Base-by-base conservation (phyloP, 2,113 vertebrate genomes). In the Manacus vitellinus region DNA sequence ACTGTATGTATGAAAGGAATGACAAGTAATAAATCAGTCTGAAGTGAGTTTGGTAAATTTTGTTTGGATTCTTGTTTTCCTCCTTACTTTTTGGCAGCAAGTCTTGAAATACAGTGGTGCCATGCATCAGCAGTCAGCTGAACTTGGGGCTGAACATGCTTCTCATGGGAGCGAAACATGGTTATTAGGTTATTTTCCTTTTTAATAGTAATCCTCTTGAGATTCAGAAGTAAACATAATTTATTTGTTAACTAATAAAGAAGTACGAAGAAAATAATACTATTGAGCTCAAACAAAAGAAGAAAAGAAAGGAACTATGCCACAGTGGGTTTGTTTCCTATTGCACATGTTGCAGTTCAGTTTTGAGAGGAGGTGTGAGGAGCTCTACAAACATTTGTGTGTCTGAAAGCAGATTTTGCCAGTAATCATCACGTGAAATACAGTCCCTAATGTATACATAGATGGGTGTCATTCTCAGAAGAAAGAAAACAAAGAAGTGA, bases 331-430 rank as follows among this genome's bases (percentile, higher is more conserved):
- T 77, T 61, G 10, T n/a, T 74, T 66, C 55, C 47, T 66, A 0
- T 46, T 41, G 15, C 24, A 44, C 1, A 0, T 30, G 19, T 72
- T 65, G 24, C 9, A 12, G 10, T 33, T 70, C 13, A 14, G 58
- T 9, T 67, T 21, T 56, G 35, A 1, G 6, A 65, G 41, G 16
- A 73, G 14, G 4, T 43, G 6, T 22, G 37, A 73, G n/a, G 20
- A 92, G 28, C 25, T 81, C 16, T 63, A 10, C 65, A 58, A 54
- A 47, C 14, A 4, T 41, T 58, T 30, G 51, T 78, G 27, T 92
- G 20, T 59, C 22, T 44, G 66, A 55, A 88, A 55, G 19, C 14
- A 28, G 31, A 44, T 68, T 76, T 80, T 68, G 21, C 22, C 22
- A 24, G 0, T 17, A 9, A 12, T 49, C 24, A 2, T 17, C 28